Base-by-base conservation (phyloP, 2,113 vertebrate species). In the Epinephelus lanceolatus region DNA sequence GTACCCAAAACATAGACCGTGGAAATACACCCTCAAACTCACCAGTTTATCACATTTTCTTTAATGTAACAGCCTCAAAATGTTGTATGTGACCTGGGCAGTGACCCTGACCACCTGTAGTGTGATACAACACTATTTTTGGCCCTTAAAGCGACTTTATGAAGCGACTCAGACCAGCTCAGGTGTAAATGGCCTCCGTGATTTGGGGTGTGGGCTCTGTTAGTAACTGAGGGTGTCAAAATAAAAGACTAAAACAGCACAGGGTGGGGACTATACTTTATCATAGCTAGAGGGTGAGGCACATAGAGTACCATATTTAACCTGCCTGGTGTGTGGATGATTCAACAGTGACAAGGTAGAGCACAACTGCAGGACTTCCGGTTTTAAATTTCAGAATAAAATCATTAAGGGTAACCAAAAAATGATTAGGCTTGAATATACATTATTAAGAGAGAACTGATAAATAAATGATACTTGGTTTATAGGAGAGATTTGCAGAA, bases 251-350 rank as follows among this genome's bases (percentile, higher is more conserved):
- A 18, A 76, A 71, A 65, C 30, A 85, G 53, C 74, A 65, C 73
- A 83, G 91, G 93, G 91, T 91, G 94, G 91, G 60, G 88, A 92
- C 76, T n/a, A 6, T 53, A 77, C 71, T 91, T 88, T 85, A 76
- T 86, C 80, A 49, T 45, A 5, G 52, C 25, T 47, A 42, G 77
- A 79, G 91, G 94, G 93, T 89, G 89, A 94, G 92, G 94, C 92
- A 72, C 13, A n/a, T 59, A 61, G 10, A 88, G 60, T 61, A 83
- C 74, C 86, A 66, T 83, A 76, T 85, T 71, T 86, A 92, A 75
- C 81, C 74, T 89, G 68, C 25, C 65, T 75, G 62, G 8, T 68
- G 70, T 15, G 60, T 56, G 45, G 21, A 37, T 90, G 86, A 91
- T 33, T 86, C 59, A 79, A 59, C 21, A 3, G 0, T 3, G 49